Evolutionary conservation across 2,888 invertebrate genomes (phyloP).

Genomic region (Catonia carolina): DNA sequence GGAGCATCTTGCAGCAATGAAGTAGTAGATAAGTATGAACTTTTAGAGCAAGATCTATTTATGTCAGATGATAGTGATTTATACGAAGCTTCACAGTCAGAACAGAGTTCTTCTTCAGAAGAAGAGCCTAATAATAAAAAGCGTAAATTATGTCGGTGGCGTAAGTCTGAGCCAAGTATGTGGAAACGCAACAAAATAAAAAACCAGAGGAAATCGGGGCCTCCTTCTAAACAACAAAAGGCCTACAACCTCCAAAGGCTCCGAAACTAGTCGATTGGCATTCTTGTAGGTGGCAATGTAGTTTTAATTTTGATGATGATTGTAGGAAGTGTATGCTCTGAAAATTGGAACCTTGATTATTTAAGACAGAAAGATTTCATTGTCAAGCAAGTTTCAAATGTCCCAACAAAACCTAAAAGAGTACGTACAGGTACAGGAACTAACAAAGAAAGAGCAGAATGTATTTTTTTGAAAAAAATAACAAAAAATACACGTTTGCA

Average conservation of each 20-base stretch:
- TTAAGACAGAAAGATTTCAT: background rate
- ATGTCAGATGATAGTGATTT: too few species aligned
- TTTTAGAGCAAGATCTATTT: too few species aligned
- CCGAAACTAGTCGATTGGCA: background rate
- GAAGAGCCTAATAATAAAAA: too few species aligned
- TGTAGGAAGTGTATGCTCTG: background rate
- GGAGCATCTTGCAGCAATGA: too few species aligned
- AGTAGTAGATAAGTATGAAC: too few species aligned
- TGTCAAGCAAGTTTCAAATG: background rate
- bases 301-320: slow-evolving; percentile 1
- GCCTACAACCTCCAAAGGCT: background rate
- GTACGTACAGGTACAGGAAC: slow-evolving; percentile 1
- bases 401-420: background rate
- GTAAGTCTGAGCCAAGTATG: too few species aligned
- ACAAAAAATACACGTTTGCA: background rate
- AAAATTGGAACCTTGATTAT: background rate
- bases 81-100: too few species aligned
- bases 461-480: background rate
- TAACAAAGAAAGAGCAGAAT: background rate
- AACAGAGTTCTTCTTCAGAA: too few species aligned
- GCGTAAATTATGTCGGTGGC: too few species aligned
- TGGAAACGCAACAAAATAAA: slow-evolving; percentile 1
- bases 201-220: slow-evolving; percentile 2
- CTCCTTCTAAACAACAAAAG: background rate
- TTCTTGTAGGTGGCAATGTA: slow-evolving; percentile 5